Conservation (phyloP, 2,888 invertebrate species). For the Acanthoscelides obtectus region DNA sequence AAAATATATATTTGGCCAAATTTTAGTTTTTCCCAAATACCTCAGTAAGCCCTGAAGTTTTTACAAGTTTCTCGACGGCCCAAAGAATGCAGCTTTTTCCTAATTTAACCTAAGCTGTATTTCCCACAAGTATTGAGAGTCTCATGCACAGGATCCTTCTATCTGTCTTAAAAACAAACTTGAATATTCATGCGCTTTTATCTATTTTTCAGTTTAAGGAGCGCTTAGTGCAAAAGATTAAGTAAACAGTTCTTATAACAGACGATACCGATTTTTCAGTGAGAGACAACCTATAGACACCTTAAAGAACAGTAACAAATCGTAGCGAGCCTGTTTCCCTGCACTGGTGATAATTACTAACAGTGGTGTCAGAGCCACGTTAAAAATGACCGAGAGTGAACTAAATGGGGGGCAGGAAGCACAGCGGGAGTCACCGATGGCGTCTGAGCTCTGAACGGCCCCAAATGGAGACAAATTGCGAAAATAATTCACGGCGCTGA, state of each 20-base stretch:
- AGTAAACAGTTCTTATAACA: neutral
- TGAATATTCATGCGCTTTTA: too few species aligned
- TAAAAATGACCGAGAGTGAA: neutral
- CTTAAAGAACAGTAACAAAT: neutral
- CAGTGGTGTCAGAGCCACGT: neutral
- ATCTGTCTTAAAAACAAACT: too few species aligned
- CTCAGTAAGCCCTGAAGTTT: too few species aligned
- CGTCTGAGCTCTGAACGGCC: neutral
- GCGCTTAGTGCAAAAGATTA: too few species aligned
- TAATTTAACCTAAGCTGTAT: too few species aligned
- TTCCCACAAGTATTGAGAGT: too few species aligned
- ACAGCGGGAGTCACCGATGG: neutral
- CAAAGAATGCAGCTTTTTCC: too few species aligned
- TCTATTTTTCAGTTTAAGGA: too few species aligned
- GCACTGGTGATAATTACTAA: neutral
- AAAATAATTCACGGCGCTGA: constrained; percentile 39
- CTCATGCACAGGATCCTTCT: too few species aligned
- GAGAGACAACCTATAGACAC: neutral
- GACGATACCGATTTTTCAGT: neutral
- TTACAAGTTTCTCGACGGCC: too few species aligned
- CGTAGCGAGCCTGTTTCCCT: neutral
- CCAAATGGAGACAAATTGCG: constrained; percentile 37
- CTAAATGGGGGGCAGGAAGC: neutral
- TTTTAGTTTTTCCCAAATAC: too few species aligned
- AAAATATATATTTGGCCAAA: too few species aligned